These are phyloP conservation scores for Leptarthrus brevirostris DNA, from an alignment of 2,888 invertebrate genomes.

Conservation along the genomic window DNA sequence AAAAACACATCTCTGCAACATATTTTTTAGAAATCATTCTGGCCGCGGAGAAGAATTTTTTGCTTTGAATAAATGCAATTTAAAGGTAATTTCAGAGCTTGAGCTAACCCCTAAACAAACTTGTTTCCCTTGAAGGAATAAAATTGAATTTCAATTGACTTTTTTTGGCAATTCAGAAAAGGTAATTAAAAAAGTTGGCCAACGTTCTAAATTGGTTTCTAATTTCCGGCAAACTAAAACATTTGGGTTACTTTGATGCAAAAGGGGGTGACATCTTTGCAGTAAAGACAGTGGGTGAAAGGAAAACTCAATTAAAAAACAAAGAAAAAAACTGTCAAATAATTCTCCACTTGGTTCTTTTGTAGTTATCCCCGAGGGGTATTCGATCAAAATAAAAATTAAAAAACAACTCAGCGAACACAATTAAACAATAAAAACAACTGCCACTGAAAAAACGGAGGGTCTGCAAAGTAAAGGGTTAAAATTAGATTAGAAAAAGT, in stretches of 20 bases:
- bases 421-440: slow-evolving; percentile 9
- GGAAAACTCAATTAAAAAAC: no score
- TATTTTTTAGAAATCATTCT: no score
- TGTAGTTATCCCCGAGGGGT: slow-evolving; percentile 11
- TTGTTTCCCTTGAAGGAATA: background rate
- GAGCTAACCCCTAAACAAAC: background rate
- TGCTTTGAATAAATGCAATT: no score
- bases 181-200: slow-evolving; percentile 12
- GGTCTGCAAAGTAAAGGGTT: background rate
- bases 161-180: background rate
- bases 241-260: background rate
- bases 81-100: no score
- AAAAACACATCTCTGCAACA: no score
- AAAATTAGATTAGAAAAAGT: background rate
- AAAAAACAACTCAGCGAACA: slow-evolving; percentile 5
- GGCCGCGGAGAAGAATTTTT: no score
- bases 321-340: background rate
- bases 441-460: background rate
- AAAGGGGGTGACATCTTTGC: no score
- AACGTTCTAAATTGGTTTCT: slow-evolving; percentile 22
- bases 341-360: background rate
- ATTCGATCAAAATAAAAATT: slow-evolving; percentile 8
- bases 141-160: background rate
- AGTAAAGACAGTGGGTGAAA: no score
- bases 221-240: slow-evolving; percentile 5